Percentiles rank a stretch among this genome's conserved stretches.
These are phyloP conservation scores for Strix uralensis DNA, from an alignment of 2,113 vertebrate species.

Conservation along the genomic window DNA sequence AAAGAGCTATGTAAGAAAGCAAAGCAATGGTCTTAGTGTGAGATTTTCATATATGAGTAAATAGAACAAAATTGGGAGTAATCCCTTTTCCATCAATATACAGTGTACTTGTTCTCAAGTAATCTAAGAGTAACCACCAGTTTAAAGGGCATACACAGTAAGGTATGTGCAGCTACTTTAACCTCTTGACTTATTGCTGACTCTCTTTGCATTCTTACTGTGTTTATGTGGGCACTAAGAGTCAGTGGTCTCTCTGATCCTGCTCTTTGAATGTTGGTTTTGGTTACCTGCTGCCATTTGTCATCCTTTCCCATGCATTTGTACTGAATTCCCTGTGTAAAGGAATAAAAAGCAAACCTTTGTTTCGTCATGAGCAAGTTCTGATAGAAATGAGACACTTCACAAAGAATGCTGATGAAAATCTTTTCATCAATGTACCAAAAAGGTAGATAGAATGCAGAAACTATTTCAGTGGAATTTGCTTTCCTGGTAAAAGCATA, in stretches of 20 bases:
- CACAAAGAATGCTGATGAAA: not conserved
- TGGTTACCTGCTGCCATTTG: not conserved
- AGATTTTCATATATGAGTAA: not conserved
- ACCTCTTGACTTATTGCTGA: not conserved
- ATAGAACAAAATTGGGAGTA: not conserved
- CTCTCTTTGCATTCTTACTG: not conserved
- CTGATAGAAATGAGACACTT: not conserved
- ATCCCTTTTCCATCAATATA: not conserved
- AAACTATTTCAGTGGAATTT: not conserved
- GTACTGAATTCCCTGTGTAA: not conserved
- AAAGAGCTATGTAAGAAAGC: not conserved
- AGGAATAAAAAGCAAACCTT: not conserved
- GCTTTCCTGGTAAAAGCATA: not conserved
- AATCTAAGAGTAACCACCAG: not conserved
- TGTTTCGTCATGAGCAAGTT: not conserved
- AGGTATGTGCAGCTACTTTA: not conserved
- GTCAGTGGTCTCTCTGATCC: not conserved
- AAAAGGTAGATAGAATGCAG: not conserved
- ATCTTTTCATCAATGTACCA: not conserved
- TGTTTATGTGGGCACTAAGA: not conserved
- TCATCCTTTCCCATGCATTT: not conserved
- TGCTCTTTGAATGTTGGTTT: not conserved
- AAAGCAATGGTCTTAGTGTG: not conserved
- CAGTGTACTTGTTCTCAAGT: rapidly evolving
- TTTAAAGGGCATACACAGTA: not conserved